Evolutionary conservation across 2,888 invertebrate species (phyloP).

Genomic region (Panopea generosa): DNA sequence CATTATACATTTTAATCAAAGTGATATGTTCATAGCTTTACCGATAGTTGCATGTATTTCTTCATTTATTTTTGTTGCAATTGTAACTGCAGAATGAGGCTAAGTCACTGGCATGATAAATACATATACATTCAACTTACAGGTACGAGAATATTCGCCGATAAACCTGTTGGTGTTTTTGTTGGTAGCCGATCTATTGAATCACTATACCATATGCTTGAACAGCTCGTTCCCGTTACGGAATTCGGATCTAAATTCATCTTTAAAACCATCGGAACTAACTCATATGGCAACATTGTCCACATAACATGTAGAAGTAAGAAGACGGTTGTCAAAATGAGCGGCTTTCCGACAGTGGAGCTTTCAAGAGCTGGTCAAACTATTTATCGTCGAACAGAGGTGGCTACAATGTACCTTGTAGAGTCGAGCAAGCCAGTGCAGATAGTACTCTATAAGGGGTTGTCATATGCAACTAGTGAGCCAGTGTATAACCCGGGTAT

Average conservation of each 20-base stretch:
- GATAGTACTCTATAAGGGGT: constrained; percentile 33
- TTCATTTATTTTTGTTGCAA: too few relatives aligned
- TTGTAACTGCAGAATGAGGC: too few relatives aligned
- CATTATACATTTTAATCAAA: too few relatives aligned
- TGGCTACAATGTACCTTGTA: constrained; percentile 9
- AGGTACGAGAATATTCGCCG: constrained; percentile 42
- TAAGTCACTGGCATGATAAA: too few relatives aligned
- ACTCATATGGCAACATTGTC: constrained; percentile 29
- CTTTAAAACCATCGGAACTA: constrained; percentile 11
- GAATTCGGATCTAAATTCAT: constrained; percentile 43
- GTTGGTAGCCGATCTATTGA: constrained; percentile 38
- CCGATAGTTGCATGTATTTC: too few relatives aligned
- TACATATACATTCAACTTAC: too few relatives aligned
- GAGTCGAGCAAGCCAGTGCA: constrained; percentile 32
- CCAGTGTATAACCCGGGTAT: constrained; percentile 20
- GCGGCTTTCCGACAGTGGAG: constrained; percentile 22
- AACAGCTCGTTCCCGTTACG: constrained; percentile 34
- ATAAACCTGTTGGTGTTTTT: constrained; percentile 31
- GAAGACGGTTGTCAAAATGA: constrained; percentile 36
- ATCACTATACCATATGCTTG: constrained; percentile 23
- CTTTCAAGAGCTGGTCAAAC: constrained; percentile 21
- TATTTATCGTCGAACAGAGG: constrained; percentile 28
- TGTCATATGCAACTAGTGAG: constrained; percentile 10
- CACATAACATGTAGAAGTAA: constrained; percentile 24
- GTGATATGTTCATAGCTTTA: too few relatives aligned